Evolutionary conservation across 2,113 vertebrate species (phyloP).

Genomic region (Rhinoderma darwinii): DNA sequence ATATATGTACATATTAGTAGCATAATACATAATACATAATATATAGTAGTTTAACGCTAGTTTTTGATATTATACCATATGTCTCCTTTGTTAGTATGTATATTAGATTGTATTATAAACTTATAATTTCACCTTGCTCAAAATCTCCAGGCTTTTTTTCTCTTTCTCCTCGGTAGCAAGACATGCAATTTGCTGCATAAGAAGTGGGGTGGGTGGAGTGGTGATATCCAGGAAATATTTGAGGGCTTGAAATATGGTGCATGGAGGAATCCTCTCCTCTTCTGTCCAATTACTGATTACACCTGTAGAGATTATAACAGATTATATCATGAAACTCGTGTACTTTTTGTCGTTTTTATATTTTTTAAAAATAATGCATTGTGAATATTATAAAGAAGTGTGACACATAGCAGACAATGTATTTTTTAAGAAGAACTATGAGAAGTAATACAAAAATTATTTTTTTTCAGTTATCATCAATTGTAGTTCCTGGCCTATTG

Average conservation of each 20-base stretch:
- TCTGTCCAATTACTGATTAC: constrained; percentile 96
- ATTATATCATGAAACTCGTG: not conserved
- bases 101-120: not conserved
- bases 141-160: constrained; percentile 86
- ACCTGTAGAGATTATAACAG: constrained; percentile 71
- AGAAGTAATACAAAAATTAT: not conserved
- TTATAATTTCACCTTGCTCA: constrained; percentile 85
- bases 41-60: no score
- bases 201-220: constrained; percentile 88
- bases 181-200: constrained; percentile 93
- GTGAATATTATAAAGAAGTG: no score
- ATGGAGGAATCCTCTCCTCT: constrained; percentile 88
- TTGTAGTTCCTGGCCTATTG: not conserved
- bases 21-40: no score
- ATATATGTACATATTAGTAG: no score
- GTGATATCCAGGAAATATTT: constrained; percentile 97
- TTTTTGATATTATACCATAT: not conserved
- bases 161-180: constrained; percentile 90
- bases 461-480: not conserved
- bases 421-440: not conserved
- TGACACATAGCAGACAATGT: no score
- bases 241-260: constrained; percentile 95
- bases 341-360: no score
- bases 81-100: not conserved
- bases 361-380: no score